Evolutionary conservation across 2,888 invertebrate species (phyloP).

Genomic region (Esperia sulphurella): DNA sequence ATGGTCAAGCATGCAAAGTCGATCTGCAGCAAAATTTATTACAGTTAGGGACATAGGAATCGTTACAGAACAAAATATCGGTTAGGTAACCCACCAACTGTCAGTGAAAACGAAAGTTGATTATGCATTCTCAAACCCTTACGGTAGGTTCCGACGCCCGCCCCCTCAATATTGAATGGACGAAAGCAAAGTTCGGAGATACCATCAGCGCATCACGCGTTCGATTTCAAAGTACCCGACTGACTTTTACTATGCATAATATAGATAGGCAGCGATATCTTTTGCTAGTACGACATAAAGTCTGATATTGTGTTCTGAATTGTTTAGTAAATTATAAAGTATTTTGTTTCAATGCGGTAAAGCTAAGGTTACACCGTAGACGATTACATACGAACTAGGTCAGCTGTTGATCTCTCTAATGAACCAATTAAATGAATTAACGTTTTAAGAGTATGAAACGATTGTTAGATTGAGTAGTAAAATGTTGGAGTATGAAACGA

Average conservation of each 20-base stretch:
- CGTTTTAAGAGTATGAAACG: too few species aligned
- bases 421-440: too few species aligned
- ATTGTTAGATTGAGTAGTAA: neutral
- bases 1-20: too few species aligned
- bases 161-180: slow-evolving; percentile 32
- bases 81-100: slow-evolving; percentile 16
- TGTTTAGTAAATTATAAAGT: neutral
- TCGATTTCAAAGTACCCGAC: neutral
- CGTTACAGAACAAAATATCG: slow-evolving; percentile 16
- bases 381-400: too few species aligned
- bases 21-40: neutral
- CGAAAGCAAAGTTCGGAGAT: slow-evolving; percentile 32
- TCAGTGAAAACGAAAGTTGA: slow-evolving; percentile 37
- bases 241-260: slow-evolving; percentile 1
- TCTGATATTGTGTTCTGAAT: neutral
- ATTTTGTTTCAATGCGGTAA: too few species aligned
- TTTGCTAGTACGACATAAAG: neutral
- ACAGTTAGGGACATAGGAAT: slow-evolving; percentile 7
- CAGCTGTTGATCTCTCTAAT: too few species aligned
- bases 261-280: neutral
- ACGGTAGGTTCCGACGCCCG: slow-evolving; percentile 16
- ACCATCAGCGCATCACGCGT: slow-evolving; percentile 23
- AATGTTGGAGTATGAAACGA: neutral
- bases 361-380: too few species aligned
- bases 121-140: slow-evolving; percentile 23